Conservation (phyloP, 2,888 invertebrate genomes). For the Phyllotreta cruciferae region DNA sequence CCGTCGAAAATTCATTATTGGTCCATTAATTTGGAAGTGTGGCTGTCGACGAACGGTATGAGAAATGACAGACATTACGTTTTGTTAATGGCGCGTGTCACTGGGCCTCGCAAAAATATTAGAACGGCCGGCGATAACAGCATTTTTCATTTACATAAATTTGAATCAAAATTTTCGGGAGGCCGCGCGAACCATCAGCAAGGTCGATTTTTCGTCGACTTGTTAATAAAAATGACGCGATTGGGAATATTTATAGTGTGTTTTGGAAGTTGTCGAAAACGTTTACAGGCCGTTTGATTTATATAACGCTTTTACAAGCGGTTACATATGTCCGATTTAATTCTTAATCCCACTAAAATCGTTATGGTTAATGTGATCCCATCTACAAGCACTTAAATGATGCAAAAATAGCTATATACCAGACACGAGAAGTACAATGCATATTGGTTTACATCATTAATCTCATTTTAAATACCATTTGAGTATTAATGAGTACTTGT, state of each 20-base stretch:
- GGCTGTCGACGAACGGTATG: conserved; percentile 16
- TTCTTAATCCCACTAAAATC: conserved; percentile 2
- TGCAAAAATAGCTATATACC: too few relatives aligned
- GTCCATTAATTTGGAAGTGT: conserved; percentile 22
- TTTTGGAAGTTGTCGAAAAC: conserved; percentile 20
- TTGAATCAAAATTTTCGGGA: conserved; percentile 18
- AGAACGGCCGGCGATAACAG: conserved; percentile 20
- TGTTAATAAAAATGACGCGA: conserved; percentile 19
- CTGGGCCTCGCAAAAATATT: conserved; percentile 20
- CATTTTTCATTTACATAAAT: conserved; percentile 25
- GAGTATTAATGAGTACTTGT: too few relatives aligned
- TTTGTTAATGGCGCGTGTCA: conserved; percentile 23
- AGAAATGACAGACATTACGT: conserved; percentile 23
- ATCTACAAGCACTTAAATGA: too few relatives aligned
- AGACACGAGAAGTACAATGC: too few relatives aligned
- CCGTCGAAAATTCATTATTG: conserved; percentile 20
- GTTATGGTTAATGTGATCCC: background rate
- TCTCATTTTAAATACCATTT: too few relatives aligned
- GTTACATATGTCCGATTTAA: conserved; percentile 14
- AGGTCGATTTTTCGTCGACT: conserved; percentile 12
- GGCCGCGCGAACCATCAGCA: background rate
- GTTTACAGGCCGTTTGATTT: conserved; percentile 18
- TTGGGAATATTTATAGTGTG: conserved; percentile 21
- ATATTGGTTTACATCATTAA: too few relatives aligned
- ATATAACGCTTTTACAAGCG: conserved; percentile 14